These are phyloP conservation scores for Lasioglossum villosulum DNA, from an alignment of 2,888 invertebrate genomes.

Conservation along the genomic window DNA sequence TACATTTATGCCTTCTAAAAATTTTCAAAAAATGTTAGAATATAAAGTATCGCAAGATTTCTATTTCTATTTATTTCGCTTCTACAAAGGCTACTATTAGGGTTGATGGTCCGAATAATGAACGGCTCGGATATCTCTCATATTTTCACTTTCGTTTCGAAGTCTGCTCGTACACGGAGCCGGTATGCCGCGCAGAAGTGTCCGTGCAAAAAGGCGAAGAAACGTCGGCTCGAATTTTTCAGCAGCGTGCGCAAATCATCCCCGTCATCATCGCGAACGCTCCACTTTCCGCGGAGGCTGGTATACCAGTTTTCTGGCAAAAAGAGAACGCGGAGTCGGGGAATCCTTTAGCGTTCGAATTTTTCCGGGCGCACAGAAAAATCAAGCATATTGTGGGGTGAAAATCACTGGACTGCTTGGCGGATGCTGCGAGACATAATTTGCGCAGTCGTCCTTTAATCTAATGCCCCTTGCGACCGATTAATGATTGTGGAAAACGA, in stretches of 20 bases:
- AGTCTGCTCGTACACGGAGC: too few species aligned
- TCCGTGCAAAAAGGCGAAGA: neutral
- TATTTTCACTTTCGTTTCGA: too few species aligned
- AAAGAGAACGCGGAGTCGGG: constrained; percentile 14
- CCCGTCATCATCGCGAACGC: neutral
- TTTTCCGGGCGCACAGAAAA: constrained; percentile 13
- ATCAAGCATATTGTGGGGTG: constrained; percentile 4
- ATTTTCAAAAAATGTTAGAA: too few species aligned
- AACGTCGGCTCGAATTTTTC: neutral
- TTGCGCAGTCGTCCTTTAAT: constrained; percentile 50
- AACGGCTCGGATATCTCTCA: too few species aligned
- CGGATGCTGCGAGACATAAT: constrained; percentile 36
- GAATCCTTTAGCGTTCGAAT: constrained; percentile 2
- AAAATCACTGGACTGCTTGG: constrained; percentile 37
- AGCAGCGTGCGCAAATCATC: neutral
- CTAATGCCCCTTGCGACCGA: constrained; percentile 47
- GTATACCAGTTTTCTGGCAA: constrained; percentile 27
- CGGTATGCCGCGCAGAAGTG: neutral
- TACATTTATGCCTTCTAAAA: too few species aligned
- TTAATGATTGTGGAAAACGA: constrained; percentile 56
- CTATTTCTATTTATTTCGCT: too few species aligned
- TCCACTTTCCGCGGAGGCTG: constrained; percentile 17
- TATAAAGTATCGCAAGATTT: too few species aligned
- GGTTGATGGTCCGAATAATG: too few species aligned
- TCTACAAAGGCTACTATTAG: too few species aligned